These are phyloP conservation scores for Plodia interpunctella DNA, from an alignment of 1,140 invertebrate genomes.

Conservation along the genomic window DNA sequence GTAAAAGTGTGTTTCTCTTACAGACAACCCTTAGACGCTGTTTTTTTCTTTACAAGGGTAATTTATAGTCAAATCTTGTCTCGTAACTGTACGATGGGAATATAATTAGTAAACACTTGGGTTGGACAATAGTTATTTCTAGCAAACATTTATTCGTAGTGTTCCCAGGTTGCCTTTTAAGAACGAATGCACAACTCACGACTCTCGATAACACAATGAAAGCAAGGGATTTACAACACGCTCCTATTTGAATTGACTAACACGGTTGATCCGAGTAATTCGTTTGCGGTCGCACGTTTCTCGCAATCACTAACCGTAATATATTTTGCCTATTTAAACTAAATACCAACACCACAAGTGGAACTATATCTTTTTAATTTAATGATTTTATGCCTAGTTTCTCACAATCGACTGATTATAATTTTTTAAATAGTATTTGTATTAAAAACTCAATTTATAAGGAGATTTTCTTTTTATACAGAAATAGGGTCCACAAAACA, in stretches of 20 bases:
- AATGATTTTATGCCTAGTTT: too few species aligned
- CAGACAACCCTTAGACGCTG: too few species aligned
- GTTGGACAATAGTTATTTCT: slow-evolving; percentile 6
- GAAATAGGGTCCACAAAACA: too few species aligned
- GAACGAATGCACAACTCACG: slow-evolving; percentile 46
- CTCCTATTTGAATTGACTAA: slow-evolving; percentile 38
- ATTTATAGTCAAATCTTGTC: not conserved
- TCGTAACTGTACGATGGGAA: not conserved
- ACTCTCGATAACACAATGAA: slow-evolving; percentile 47
- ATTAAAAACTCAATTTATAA: too few species aligned
- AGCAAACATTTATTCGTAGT: slow-evolving; percentile 23
- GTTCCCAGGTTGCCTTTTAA: slow-evolving; percentile 26
- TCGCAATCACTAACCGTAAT: not conserved
- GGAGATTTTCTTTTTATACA: too few species aligned
- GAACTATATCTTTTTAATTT: too few species aligned
- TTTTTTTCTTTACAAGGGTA: not conserved
- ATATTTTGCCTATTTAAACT: not conserved
- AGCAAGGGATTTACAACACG: slow-evolving; percentile 40
- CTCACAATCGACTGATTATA: not conserved
- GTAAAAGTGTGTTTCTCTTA: too few species aligned
- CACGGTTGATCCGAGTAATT: slow-evolving; percentile 25
- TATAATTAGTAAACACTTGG: not conserved
- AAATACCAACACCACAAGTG: too few species aligned
- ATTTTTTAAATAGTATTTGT: not conserved
- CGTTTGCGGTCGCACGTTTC: slow-evolving; percentile 13